Evolutionary conservation across 1,140 invertebrate species (phyloP), one percentile per base, ranked within the genome.

Genomic region (Harlomillsia oculata): DNA sequence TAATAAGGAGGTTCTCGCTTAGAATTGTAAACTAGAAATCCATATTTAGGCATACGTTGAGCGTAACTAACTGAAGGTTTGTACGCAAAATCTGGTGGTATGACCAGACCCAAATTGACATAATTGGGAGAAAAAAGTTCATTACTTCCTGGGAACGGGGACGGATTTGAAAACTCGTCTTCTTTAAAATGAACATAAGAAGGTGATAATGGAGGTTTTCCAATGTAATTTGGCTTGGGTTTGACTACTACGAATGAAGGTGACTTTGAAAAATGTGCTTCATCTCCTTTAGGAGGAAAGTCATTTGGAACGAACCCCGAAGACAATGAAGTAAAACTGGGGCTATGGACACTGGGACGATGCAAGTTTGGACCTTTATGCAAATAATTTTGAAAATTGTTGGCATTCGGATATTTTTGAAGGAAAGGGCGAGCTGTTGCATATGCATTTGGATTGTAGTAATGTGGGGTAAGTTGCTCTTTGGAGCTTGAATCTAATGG

Each of bases 21-120:
- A 8, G 56, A 49, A 30, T 58, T 58, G 16, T 51, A 58, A 26
- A 58, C 32, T 11, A 58, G 23, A 29, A 49, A 45, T 3, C 57
- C 57, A 39, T 26, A 46, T 28, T 21, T 18, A 2, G 50, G 57
- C 29, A 53, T 25, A 28, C 53, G 23, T 14, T 28, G 23, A 3
- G 14, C 23, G 6, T 53, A 14, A 8, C 20, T 13, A 26, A 14
- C 28, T 28, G 9, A 4, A 45, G 26, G 26, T 23, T 13, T 28
- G 25, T 41, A 16, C 8, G 39, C 21, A 41, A 20, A 41, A 23
- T 41, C 39, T 6, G 39, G 6, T 23, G 43, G 43, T 28, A 45
- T 26, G 2, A 26, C 3, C 8, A 45, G 13, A 21, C 5, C 43
- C 16, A 26, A 23, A 28, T 45, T 5, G 43, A 26, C 2, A 25